Evolutionary conservation across 2,113 vertebrate species (phyloP), one percentile per base, ranked within the genome.

Genomic region (Aleadryas rufinucha): DNA sequence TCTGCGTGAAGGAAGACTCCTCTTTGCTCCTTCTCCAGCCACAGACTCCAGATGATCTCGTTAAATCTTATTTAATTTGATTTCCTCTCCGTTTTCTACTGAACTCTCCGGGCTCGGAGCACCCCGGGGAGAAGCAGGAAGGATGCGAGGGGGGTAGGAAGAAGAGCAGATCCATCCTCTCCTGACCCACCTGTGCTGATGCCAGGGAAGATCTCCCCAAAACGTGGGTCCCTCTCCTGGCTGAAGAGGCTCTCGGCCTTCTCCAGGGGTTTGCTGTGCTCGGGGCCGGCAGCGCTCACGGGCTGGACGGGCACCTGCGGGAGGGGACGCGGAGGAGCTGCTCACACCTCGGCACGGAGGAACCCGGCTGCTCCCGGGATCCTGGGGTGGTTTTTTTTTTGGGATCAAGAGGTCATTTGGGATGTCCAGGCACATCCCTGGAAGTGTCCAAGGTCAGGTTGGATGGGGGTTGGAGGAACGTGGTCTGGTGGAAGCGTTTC

Each of bases 261-360:
- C 64, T 90, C 88, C 88, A 90, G n/a, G 80, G 88, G 42, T 2
- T 90, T 90, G 88, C 56, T 57, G 88, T 90, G 88, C 72, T 90
- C 88, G 1, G 80, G 71, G 64, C 71, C 88, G 1, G 88, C 71
- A 0, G 88, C 19, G 5, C 80, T 90, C 31, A 84, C 80, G 0
- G 88, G 56, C 64, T 84, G 88, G 7, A 90, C 79, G 4, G 87
- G 79, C 26, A 90, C 88, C 88, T 90, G 88, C 19, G 4, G 10
- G 59, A 2, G 10, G 87, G n/a, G 30, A 53, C 45, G 59, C 0
- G 26, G 33, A 0, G 6, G 3, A 37, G 49, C 49, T 27, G 27
- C 47, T n/a, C 59, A 23, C n/a, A 9, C n/a, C 82, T 54, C 2
- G 1, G 47, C 39, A 63, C 82, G 11, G 2, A 53, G 33, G 7